Base-by-base conservation (phyloP, 1,140 invertebrate genomes). In the Conus betulinus region DNA sequence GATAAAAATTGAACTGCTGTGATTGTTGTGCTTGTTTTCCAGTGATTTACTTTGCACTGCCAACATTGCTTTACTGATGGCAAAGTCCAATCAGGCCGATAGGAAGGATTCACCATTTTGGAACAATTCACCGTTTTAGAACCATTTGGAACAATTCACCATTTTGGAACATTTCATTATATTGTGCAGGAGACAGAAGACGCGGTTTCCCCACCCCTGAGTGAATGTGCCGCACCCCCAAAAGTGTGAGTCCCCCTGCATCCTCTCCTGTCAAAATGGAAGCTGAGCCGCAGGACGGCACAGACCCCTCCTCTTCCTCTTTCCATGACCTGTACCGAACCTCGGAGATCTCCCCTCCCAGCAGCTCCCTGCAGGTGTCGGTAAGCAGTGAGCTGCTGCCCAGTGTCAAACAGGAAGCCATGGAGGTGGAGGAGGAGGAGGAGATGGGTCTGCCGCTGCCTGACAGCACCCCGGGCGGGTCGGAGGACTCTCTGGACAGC, bases 381-480 rank as follows among this genome's bases (percentile, higher is more conserved):
- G 52, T 51, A 27, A 27, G n/a, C 55, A 5, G 25, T n/a, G 57
- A 52, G 17, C 63, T 85, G 60, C 84, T 85, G 67, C n/a, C 67
- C 3, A 74, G 51, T 6, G 15, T 87, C 17, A 87, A 87, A n/a
- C 85, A 87, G 71, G 85, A 85, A 39, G 84, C 51, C 51, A 10
- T 85, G 63, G 84, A 85, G 84, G 84, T 67, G 15, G 84, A 85
- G 11, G 84, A 85, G 17, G 84, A 85, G 20, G 84, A 87, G 74
- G 85, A 87, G 71, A 78, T 87, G 74, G 39, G 51, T 7, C 23
- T 78, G 17, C 17, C 71, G 20, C 74, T 87, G 39, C 52, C 53
- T 51, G 74, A 87, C 53, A 87, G 85, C 25, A 87, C 85, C 3
- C 85, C 85, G 5, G 60, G 20, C 27, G 71, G 51, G 52, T 60